These are phyloP conservation scores for Stomorhina lunata DNA, from an alignment of 2,888 invertebrate genomes.

Conservation along the genomic window DNA sequence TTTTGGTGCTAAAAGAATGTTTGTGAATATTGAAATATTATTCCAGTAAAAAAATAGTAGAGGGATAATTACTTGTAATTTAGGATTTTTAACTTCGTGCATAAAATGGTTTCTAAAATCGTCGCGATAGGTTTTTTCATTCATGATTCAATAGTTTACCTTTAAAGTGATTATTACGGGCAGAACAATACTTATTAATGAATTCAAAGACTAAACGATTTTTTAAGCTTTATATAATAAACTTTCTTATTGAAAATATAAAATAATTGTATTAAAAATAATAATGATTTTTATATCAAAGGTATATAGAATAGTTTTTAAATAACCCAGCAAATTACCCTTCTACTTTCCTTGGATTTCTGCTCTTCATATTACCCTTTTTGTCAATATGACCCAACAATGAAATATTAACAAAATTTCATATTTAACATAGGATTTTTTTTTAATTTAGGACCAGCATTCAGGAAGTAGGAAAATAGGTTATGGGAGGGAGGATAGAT, in stretches of 20 bases:
- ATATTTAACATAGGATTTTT: not conserved
- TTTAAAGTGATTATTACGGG: conserved; percentile 33
- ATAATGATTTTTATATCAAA: conserved; percentile 54
- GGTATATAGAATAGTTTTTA: conserved; percentile 47
- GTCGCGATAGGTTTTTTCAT: conserved; percentile 45
- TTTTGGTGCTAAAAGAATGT: not conserved
- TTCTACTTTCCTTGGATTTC: too few species aligned
- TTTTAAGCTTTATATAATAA: too few species aligned
- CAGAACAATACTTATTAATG: too few species aligned
- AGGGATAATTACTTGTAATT: conserved; percentile 20
- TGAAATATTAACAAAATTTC: not conserved
- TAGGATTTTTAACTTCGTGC: conserved; percentile 18
- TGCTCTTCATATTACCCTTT: not conserved
- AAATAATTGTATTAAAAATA: too few species aligned
- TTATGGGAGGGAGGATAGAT: too few species aligned
- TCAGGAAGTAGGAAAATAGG: too few species aligned
- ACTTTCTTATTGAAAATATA: too few species aligned
- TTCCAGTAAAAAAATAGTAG: not conserved
- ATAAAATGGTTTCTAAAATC: conserved; percentile 63
- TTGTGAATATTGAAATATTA: not conserved
- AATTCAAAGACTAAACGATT: too few species aligned
- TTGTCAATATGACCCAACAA: not conserved
- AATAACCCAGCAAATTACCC: too few species aligned
- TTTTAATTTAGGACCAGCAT: too few species aligned
- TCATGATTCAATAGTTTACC: conserved; percentile 29